Percentiles rank a stretch among this genome's conserved stretches.
phyloP scores from a whole-genome alignment of 1,140 invertebrate species.

The Lerema accius region DNA sequence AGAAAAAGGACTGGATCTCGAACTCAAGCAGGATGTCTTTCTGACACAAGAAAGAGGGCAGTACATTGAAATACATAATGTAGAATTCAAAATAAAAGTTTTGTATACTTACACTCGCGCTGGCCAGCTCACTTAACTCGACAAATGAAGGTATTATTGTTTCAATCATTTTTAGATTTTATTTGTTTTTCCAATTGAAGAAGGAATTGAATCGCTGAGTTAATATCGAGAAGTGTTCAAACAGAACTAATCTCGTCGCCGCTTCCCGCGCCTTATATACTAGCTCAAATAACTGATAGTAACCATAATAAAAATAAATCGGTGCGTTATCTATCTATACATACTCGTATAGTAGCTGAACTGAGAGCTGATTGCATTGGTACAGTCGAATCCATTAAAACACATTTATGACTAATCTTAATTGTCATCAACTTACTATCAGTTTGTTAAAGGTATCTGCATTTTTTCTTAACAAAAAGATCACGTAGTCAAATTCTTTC shows the following conservation, averaged over 20 bases:
- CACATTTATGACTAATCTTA: not conserved
- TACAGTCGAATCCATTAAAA: slow-evolving; percentile 22
- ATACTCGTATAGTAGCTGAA: slow-evolving; percentile 18
- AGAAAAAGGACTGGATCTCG: too few relatives aligned
- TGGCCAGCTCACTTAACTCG: slow-evolving; percentile 41
- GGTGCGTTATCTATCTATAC: slow-evolving; percentile 23
- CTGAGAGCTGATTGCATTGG: slow-evolving; percentile 17
- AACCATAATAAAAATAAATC: slow-evolving; percentile 35
- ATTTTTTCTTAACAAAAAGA: too few relatives aligned
- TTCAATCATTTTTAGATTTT: slow-evolving; percentile 38
- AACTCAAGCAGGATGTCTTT: too few relatives aligned
- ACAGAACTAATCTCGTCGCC: slow-evolving; percentile 12
- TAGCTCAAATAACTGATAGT: slow-evolving; percentile 33
- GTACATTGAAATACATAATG: too few relatives aligned
- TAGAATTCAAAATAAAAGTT: slow-evolving; percentile 11
- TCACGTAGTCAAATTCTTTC: too few relatives aligned
- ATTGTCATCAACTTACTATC: not conserved
- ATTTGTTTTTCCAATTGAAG: not conserved
- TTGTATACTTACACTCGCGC: slow-evolving; percentile 38
- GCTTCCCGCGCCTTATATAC: slow-evolving; percentile 33
- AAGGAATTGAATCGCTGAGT: not conserved
- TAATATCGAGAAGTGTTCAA: not conserved
- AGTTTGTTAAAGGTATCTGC: not conserved
- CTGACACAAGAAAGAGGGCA: too few relatives aligned
- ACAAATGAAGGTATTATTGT: slow-evolving; percentile 41